These are phyloP conservation scores for Cyrtorhinus lividipennis DNA, from an alignment of 1,140 invertebrate genomes.

Conservation along the genomic window DNA sequence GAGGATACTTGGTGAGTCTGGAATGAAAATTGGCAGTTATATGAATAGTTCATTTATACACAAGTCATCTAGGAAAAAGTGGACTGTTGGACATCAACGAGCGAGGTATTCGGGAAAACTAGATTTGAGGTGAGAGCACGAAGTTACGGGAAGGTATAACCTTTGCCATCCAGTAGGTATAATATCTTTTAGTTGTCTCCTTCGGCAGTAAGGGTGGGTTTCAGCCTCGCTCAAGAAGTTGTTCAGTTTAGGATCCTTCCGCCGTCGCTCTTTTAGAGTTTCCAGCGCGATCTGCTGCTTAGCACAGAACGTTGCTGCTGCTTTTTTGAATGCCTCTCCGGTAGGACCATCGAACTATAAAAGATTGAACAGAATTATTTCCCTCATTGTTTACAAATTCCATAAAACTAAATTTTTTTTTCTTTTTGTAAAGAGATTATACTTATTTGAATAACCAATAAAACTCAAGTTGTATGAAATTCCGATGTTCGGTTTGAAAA, in stretches of 20 bases:
- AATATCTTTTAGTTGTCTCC: constrained; percentile 82
- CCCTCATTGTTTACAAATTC: too few species aligned
- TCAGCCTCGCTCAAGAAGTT: constrained; percentile 73
- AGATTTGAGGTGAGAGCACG: not conserved
- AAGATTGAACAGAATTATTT: too few species aligned
- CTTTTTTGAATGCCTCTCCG: constrained; percentile 50
- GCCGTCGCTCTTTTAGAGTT: constrained; percentile 60
- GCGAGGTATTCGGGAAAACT: not conserved
- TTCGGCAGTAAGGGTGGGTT: constrained; percentile 72
- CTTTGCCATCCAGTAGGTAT: constrained; percentile 82
- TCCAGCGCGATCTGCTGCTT: constrained; percentile 87
- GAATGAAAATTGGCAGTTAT: too few species aligned
- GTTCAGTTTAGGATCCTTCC: constrained; percentile 79
- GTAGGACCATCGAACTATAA: constrained; percentile 51
- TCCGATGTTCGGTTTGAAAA: too few species aligned
- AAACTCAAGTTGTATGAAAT: too few species aligned
- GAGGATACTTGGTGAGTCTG: constrained; percentile 85
- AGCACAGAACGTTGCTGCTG: constrained; percentile 78
- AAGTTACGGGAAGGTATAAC: constrained; percentile 26
- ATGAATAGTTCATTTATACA: too few species aligned
- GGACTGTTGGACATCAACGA: too few species aligned
- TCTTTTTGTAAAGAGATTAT: too few species aligned
- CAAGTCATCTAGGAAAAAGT: too few species aligned
- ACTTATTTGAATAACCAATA: too few species aligned
- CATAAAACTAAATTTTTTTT: too few species aligned